Evolutionary conservation across 2,888 invertebrate genomes (phyloP).

Genomic region (Leptopilina drosophilae): DNA sequence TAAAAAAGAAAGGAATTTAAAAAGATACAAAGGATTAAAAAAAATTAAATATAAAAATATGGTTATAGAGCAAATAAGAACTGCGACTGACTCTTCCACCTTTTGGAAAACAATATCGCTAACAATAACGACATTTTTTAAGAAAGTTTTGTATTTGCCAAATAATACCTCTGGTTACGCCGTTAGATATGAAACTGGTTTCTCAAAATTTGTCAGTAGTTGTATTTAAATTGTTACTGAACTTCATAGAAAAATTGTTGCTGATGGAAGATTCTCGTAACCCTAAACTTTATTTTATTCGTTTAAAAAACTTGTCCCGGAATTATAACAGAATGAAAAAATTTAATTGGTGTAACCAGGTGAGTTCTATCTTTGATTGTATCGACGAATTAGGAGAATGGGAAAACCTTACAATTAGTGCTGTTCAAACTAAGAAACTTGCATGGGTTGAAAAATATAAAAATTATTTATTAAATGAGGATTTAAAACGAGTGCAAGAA

Average conservation of each 20-base stretch:
- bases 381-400: not conserved
- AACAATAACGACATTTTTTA: slow-evolving; percentile 16
- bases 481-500: too few species aligned
- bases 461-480: too few species aligned
- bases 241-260: slow-evolving; percentile 16
- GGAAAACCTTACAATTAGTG: not conserved
- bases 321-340: not conserved
- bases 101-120: not conserved
- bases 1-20: slow-evolving; percentile 8
- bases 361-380: not conserved
- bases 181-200: slow-evolving; percentile 17
- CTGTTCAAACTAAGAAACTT: not conserved
- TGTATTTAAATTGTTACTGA: slow-evolving; percentile 12
- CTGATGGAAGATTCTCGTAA: not conserved
- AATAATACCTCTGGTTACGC: slow-evolving; percentile 1
- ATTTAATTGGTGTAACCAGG: not conserved
- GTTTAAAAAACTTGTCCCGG: not conserved
- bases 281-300: not conserved
- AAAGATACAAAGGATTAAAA: not conserved
- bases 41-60: slow-evolving; percentile 17
- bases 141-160: slow-evolving; percentile 21
- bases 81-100: not conserved
- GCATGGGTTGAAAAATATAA: too few species aligned
- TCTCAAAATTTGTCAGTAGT: slow-evolving; percentile 9
- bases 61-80: not conserved